Evolutionary conservation across 2,888 invertebrate genomes (phyloP).

Genomic region (Netelia melanura): DNA sequence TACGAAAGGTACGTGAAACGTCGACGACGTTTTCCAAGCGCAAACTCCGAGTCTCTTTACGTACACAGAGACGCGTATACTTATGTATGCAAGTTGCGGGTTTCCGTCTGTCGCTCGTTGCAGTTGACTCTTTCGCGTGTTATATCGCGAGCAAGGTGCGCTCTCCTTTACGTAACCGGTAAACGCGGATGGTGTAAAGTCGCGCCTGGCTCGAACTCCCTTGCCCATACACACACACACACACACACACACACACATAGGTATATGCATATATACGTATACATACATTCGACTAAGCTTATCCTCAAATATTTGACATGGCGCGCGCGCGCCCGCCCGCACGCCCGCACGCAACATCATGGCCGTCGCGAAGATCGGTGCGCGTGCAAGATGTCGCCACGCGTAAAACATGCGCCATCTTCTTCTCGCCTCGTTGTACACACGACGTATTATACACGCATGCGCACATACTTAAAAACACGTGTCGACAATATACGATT

Average conservation of each 20-base stretch:
- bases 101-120: slow-evolving; percentile 34
- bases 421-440: slow-evolving; percentile 9
- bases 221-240: slow-evolving; percentile 7
- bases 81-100: slow-evolving; percentile 19
- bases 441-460: background rate
- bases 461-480: background rate
- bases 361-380: slow-evolving; percentile 57
- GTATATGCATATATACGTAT: background rate
- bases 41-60: background rate
- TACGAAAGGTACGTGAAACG: slow-evolving; percentile 17
- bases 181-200: slow-evolving; percentile 58
- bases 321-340: slow-evolving; percentile 48
- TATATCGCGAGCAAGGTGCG: slow-evolving; percentile 34
- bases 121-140: slow-evolving; percentile 30
- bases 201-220: slow-evolving; percentile 53
- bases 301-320: slow-evolving; percentile 77
- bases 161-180: slow-evolving; percentile 70
- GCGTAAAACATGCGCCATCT: slow-evolving; percentile 27
- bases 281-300: slow-evolving; percentile 68
- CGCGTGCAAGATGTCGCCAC: slow-evolving; percentile 7
- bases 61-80: background rate
- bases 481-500: background rate
- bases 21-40: slow-evolving; percentile 14
- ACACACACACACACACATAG: background rate
- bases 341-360: slow-evolving; percentile 61